These are phyloP conservation scores for Oreochromis niloticus DNA, from an alignment of 2,113 vertebrate genomes.

Conservation along the genomic window DNA sequence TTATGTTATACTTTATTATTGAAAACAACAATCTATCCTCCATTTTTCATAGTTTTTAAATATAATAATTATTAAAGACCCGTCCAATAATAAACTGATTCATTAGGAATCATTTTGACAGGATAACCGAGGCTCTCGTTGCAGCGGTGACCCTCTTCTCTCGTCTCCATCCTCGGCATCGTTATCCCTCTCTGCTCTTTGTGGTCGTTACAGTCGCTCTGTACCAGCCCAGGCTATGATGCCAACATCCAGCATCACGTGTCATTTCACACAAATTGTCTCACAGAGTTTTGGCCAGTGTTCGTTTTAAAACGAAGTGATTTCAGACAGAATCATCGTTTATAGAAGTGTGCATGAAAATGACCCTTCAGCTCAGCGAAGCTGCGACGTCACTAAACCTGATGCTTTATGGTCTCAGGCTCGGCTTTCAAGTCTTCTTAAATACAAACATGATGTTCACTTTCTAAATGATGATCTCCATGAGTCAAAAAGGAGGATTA, in stretches of 20 bases:
- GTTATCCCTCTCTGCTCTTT: neutral
- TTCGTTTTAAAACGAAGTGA: too few species aligned
- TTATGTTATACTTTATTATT: neutral
- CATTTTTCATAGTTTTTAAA: neutral
- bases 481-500: neutral
- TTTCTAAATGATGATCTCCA: accelerated
- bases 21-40: neutral
- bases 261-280: too few species aligned
- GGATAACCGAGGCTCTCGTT: accelerated
- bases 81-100: accelerated
- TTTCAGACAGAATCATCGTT: neutral
- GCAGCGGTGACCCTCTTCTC: accelerated
- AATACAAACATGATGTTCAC: neutral
- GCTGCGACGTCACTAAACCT: neutral
- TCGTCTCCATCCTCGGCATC: neutral
- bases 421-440: neutral
- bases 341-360: neutral
- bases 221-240: neutral
- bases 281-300: too few species aligned
- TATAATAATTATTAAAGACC: accelerated
- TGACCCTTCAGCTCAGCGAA: neutral
- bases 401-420: neutral
- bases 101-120: neutral
- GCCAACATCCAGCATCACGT: neutral
- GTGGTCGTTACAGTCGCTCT: neutral